Evolutionary conservation across 2,797 vertebrate genomes (phyloP).

Genomic region (Acipenser oxyrinchus): DNA sequence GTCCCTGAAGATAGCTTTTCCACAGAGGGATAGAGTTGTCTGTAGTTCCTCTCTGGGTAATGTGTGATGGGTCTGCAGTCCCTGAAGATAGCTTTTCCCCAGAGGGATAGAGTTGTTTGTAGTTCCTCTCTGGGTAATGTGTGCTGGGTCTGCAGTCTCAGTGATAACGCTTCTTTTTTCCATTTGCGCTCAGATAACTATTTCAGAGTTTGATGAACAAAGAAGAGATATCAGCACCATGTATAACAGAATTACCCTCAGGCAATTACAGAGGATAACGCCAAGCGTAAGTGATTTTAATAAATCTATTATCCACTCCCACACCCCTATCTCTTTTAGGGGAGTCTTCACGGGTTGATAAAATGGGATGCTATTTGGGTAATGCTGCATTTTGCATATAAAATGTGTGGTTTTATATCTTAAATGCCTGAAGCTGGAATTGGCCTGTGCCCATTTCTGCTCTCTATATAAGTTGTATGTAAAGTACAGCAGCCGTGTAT

Average conservation of each 20-base stretch:
- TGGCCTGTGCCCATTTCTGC: too few relatives aligned
- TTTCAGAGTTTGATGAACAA: conserved; percentile 85
- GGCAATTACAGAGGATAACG: conserved; percentile 78
- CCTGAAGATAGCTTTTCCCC: not conserved
- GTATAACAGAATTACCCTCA: conserved; percentile 89
- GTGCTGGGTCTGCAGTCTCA: not conserved
- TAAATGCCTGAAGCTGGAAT: too few relatives aligned
- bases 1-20: not conserved
- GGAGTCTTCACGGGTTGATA: too few relatives aligned
- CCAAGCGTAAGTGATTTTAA: conserved; percentile 59
- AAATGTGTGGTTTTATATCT: too few relatives aligned
- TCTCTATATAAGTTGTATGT: too few relatives aligned
- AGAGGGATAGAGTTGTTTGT: not conserved
- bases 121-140: not conserved
- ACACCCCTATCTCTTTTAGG: too few relatives aligned
- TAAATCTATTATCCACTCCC: too few relatives aligned
- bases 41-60: conserved; percentile 4
- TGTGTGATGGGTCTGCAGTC: not conserved
- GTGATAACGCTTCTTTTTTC: too few relatives aligned
- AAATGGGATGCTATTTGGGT: too few relatives aligned
- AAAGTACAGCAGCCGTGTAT: too few relatives aligned
- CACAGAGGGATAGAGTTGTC: too few relatives aligned
- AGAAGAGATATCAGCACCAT: conserved; percentile 79
- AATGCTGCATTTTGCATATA: too few relatives aligned
- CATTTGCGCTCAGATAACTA: conserved; percentile 68